Conservation (phyloP, 2,113 vertebrate species). For the Cairina moschata region DNA sequence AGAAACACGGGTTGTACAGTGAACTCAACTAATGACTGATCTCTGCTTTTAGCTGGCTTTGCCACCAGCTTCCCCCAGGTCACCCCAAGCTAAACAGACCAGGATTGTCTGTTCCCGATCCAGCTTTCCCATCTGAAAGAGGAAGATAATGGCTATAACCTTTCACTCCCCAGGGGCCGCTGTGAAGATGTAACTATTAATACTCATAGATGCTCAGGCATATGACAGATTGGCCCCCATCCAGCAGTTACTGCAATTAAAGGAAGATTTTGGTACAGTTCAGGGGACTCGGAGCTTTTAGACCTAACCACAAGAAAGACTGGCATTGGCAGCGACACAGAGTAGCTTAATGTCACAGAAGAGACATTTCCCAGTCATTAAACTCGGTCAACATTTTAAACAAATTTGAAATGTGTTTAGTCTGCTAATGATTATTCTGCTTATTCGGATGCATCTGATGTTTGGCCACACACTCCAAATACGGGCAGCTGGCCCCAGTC, state of each 20-base stretch:
- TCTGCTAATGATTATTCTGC: constrained; percentile 53
- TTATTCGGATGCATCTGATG: constrained; percentile 32
- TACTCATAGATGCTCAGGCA: background rate
- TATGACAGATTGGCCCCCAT: background rate
- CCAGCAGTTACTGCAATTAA: background rate
- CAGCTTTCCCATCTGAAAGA: constrained; percentile 5
- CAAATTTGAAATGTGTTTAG: constrained; percentile 30
- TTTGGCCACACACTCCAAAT: background rate
- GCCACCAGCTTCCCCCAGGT: background rate
- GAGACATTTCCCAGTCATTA: background rate
- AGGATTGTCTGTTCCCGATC: background rate
- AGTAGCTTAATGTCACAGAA: background rate
- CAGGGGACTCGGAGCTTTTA: background rate
- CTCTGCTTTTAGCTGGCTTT: background rate
- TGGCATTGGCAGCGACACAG: background rate
- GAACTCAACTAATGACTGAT: background rate
- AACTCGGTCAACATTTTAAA: constrained; percentile 12
- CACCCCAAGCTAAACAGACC: background rate
- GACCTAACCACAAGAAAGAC: background rate
- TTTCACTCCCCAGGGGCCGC: background rate
- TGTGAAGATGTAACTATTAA: background rate
- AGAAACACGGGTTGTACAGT: background rate
- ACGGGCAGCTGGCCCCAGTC: background rate
- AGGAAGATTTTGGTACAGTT: background rate
- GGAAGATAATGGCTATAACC: background rate